Percentiles rank a stretch among this genome's conserved stretches.
Evolutionary conservation across 2,797 vertebrate species (phyloP).

Genomic region (Sebastes diaconus): DNA sequence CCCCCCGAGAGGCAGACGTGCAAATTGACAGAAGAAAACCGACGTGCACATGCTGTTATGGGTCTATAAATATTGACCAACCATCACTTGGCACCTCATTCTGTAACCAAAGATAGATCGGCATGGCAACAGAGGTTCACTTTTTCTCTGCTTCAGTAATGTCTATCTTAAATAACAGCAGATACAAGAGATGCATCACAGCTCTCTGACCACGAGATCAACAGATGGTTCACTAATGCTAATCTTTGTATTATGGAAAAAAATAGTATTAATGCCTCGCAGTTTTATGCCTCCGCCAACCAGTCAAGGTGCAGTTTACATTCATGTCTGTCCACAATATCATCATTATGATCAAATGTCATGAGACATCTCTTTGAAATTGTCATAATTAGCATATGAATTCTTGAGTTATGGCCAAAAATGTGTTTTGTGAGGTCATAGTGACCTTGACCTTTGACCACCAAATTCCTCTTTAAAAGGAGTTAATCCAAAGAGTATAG

Average conservation of each 20-base stretch:
- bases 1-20: neutral
- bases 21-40: slow-evolving; percentile 18
- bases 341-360: no score
- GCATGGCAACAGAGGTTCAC: slow-evolving; percentile 69
- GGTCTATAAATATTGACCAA: slow-evolving; percentile 73
- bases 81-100: slow-evolving; percentile 51
- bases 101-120: slow-evolving; percentile 67
- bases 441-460: no score
- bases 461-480: no score
- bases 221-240: neutral
- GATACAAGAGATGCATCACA: neutral
- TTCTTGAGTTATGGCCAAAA: no score
- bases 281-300: neutral
- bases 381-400: no score
- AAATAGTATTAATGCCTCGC: neutral
- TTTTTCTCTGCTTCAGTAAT: slow-evolving; percentile 27
- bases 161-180: slow-evolving; percentile 32
- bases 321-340: no score
- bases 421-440: no score
- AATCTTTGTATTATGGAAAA: neutral
- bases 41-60: slow-evolving; percentile 27
- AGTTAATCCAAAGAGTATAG: no score
- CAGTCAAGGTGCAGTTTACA: no score
- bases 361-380: no score
- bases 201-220: neutral